Percentiles rank a stretch among this genome's conserved stretches.
These are phyloP conservation scores for Coelinius sp. DNA, from an alignment of 2,888 invertebrate species.

Conservation along the genomic window DNA sequence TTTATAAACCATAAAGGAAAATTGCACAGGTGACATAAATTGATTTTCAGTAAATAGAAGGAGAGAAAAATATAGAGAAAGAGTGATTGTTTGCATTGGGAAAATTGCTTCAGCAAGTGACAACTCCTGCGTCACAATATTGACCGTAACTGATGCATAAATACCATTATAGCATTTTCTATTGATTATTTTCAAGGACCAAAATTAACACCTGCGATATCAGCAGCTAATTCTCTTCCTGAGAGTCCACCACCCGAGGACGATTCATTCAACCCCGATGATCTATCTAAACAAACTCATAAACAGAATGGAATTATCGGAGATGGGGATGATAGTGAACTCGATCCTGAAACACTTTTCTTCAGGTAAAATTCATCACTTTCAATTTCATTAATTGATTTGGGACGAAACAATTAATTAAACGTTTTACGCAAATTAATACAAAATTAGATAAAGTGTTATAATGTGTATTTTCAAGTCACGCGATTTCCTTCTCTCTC, in stretches of 20 bases:
- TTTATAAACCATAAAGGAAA: neutral
- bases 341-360: constrained; percentile 64
- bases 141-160: neutral
- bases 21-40: neutral
- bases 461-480: too few relatives aligned
- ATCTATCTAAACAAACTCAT: constrained; percentile 43
- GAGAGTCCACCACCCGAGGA: constrained; percentile 60
- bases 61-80: neutral
- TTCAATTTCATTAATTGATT: neutral
- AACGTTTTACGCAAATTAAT: too few relatives aligned
- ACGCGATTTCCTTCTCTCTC: too few relatives aligned
- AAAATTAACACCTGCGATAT: constrained; percentile 58
- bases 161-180: too few relatives aligned
- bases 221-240: constrained; percentile 55
- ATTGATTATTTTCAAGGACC: constrained; percentile 57
- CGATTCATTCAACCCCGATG: constrained; percentile 51
- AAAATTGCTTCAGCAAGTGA: neutral
- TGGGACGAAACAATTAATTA: neutral
- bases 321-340: constrained; percentile 50
- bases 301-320: constrained; percentile 48
- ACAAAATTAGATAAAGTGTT: too few relatives aligned
- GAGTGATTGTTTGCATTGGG: neutral
- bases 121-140: neutral
- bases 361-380: constrained; percentile 58
- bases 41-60: neutral